Base-by-base conservation (phyloP, 1,140 invertebrate species). In the Dinoponera quadriceps region DNA sequence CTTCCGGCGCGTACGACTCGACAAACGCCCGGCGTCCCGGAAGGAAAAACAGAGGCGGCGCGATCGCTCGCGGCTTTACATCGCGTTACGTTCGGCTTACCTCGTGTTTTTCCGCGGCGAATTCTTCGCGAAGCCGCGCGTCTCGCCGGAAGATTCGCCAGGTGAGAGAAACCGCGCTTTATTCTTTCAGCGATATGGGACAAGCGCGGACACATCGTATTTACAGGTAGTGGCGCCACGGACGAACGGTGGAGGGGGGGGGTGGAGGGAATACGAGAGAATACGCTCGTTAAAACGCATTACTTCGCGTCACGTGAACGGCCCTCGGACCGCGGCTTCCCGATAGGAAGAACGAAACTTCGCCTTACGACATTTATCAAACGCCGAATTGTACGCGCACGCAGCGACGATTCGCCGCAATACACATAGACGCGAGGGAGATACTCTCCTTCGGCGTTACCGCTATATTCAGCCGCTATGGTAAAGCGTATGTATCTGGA, bases 351-450 rank as follows among this genome's bases (percentile, higher is more conserved):
- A 69, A 14, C 29, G 18, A 33, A 14, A 11, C 27, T 49, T 57
- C 54, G 25, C 20, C 48, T 27, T 29, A 14, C n/a, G 57, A 25
- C 22, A 74, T 49, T 74, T 82, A 62, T 82, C 48, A 59, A 80
- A 80, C 69, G 48, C n/a, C 14, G 4, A 48, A 59, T 44, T 57
- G 38, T 44, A 69, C 48, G 16, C 16, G 44, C 74, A 68, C 48
- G 20, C 27, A 73, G 38, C 59, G 25, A 13, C 44, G 51, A 78
- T 78, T 69, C 29, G 66, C 38, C 38, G 20, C 33, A 57, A 69
- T 22, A 48, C 20, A 59, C 18, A 69, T 57, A 57, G 18, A 25
- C 33, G 27, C 14, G 65, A 57, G 65, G 48, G 65, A 57, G 65
- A 59, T 69, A 71, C 48, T 44, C 38, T 44, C 25, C 33, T 71